Percentiles rank a stretch among this genome's conserved stretches.
phyloP scores from a whole-genome alignment of 2,888 invertebrate genomes.

The Hydraecia micacea region DNA sequence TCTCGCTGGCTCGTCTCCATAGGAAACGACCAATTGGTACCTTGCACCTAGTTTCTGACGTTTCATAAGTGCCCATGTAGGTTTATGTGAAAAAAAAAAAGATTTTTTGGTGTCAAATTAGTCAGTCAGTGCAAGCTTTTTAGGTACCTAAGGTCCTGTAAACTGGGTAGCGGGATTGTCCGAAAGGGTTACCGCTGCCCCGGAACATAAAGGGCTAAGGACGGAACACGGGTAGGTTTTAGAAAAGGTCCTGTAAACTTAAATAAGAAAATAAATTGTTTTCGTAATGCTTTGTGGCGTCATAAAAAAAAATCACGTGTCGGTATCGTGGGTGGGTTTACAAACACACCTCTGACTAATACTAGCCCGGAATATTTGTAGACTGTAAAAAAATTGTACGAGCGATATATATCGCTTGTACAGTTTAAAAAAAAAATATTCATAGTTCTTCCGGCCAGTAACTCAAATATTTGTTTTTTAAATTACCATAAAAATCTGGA shows the following conservation, averaged over 20 bases:
- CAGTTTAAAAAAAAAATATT: too few species aligned
- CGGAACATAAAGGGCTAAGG: too few species aligned
- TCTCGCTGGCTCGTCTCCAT: too few species aligned
- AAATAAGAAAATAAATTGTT: not conserved
- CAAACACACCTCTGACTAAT: not conserved
- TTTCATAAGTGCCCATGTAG: not conserved
- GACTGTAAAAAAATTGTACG: not conserved
- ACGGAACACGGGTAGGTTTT: too few species aligned
- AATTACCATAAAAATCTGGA: conserved; percentile 21
- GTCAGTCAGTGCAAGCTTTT: not conserved
- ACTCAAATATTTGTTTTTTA: not conserved
- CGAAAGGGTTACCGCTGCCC: too few species aligned
- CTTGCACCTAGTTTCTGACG: not conserved
- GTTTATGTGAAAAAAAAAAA: too few species aligned
- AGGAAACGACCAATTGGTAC: not conserved
- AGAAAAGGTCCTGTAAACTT: not conserved
- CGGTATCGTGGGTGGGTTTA: not conserved
- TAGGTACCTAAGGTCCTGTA: not conserved
- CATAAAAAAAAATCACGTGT: not conserved
- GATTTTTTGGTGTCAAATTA: not conserved
- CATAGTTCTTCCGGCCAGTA: not conserved
- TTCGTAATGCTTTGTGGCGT: too few species aligned
- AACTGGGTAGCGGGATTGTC: too few species aligned
- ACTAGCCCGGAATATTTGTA: not conserved
- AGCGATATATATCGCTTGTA: not conserved